Conservation (phyloP, 1,140 invertebrate species). For the Drosophila bipectinata region DNA sequence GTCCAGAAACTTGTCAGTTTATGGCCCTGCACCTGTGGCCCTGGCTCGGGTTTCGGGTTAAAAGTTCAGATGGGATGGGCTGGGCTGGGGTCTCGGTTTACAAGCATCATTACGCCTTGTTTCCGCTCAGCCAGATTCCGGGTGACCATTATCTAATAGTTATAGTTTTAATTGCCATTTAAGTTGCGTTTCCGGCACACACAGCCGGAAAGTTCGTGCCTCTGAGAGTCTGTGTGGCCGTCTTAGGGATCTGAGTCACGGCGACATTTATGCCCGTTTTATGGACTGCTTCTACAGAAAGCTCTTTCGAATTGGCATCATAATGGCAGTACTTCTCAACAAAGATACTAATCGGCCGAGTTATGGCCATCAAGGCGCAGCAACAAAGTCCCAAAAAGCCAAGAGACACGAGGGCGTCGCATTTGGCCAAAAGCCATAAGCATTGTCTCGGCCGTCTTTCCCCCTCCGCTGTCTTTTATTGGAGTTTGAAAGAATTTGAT, state of each 20-base stretch:
- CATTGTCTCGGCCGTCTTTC: slow-evolving; percentile 40
- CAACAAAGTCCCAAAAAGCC: background rate
- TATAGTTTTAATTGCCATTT: slow-evolving; percentile 79
- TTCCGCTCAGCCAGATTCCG: slow-evolving; percentile 57
- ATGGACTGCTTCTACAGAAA: slow-evolving; percentile 73
- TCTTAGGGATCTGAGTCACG: slow-evolving; percentile 60
- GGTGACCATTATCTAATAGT: slow-evolving; percentile 52
- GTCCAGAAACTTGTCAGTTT: slow-evolving; percentile 77
- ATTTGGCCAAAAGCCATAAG: slow-evolving; percentile 71
- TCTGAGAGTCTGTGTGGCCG: slow-evolving; percentile 41
- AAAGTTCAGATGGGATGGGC: slow-evolving; percentile 53
- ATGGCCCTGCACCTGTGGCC: slow-evolving; percentile 68
- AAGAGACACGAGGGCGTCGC: slow-evolving; percentile 60
- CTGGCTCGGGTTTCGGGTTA: slow-evolving; percentile 35
- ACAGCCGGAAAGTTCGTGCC: slow-evolving; percentile 61
- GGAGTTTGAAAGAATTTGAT: slow-evolving; percentile 49
- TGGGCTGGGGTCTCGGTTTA: slow-evolving; percentile 43
- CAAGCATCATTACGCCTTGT: slow-evolving; percentile 73
- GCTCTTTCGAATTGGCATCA: slow-evolving; percentile 76
- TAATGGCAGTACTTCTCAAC: slow-evolving; percentile 78
- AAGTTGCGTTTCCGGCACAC: slow-evolving; percentile 68
- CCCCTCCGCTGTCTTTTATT: slow-evolving; percentile 50
- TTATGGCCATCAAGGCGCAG: slow-evolving; percentile 57
- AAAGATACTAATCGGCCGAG: slow-evolving; percentile 73
- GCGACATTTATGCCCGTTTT: slow-evolving; percentile 76